Conservation (phyloP, 2,113 vertebrate species). For the Nibea albiflora region DNA sequence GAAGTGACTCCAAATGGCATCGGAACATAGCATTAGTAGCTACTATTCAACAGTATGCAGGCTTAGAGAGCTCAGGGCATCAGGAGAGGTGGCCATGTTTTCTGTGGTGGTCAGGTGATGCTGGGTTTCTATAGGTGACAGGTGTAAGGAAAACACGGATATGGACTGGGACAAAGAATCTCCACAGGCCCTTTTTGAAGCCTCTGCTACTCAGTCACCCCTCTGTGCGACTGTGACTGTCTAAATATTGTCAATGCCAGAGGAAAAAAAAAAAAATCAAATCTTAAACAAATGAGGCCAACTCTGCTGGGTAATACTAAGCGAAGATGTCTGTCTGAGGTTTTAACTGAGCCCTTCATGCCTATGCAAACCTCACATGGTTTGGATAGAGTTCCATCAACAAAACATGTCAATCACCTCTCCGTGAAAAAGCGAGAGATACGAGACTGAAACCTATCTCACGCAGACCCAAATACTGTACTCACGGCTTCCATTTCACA, state of each 20-base stretch:
- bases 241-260: constrained; percentile 53
- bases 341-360: constrained; percentile 66
- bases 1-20: constrained; percentile 82
- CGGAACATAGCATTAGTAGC: constrained; percentile 80
- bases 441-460: constrained; percentile 72
- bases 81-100: constrained; percentile 50
- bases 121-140: constrained; percentile 50
- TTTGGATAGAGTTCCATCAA: constrained; percentile 73
- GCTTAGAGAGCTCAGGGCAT: constrained; percentile 74
- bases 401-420: constrained; percentile 78
- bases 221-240: constrained; percentile 48
- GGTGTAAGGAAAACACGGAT: constrained; percentile 38
- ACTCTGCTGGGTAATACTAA: constrained; percentile 41
- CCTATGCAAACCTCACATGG: constrained; percentile 73
- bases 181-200: constrained; percentile 14
- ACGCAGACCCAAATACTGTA: constrained; percentile 66
- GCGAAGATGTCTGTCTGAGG: constrained; percentile 31
- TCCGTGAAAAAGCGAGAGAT: constrained; percentile 64
- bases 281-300: constrained; percentile 62
- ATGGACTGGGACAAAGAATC: not conserved
- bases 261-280: constrained; percentile 25
- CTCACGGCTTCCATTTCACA: constrained; percentile 75
- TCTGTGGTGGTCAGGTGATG: constrained; percentile 48
- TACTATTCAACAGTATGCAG: constrained; percentile 79
- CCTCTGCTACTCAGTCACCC: constrained; percentile 18